These are phyloP conservation scores for Leptonema lineaticorne DNA, from an alignment of 1,140 invertebrate genomes.

Conservation along the genomic window DNA sequence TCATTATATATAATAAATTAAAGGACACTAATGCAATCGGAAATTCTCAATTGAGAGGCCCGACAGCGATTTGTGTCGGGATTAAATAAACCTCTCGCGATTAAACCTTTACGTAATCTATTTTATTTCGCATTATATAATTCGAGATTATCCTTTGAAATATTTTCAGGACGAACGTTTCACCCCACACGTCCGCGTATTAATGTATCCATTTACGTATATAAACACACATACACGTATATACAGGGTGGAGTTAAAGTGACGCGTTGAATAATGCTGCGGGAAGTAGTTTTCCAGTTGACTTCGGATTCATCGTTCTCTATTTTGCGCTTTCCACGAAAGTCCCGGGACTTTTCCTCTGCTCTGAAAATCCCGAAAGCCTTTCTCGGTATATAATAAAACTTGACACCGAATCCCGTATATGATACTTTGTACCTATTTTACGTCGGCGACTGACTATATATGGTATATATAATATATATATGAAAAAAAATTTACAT, in stretches of 20 bases:
- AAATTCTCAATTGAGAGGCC: background rate
- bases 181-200: background rate
- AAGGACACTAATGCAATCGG: no score
- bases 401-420: conserved; percentile 11
- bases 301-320: conserved; percentile 8
- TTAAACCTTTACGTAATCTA: background rate
- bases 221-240: background rate
- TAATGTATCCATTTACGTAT: background rate
- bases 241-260: no score
- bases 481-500: background rate
- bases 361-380: conserved; percentile 19
- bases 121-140: background rate
- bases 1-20: no score
- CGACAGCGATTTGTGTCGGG: no score
- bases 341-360: conserved; percentile 4
- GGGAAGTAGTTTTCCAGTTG: conserved; percentile 24
- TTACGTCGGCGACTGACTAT: background rate
- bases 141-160: background rate
- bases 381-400: conserved; percentile 23
- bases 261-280: no score
- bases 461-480: background rate
- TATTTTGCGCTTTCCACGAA: background rate
- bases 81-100: background rate
- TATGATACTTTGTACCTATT: background rate
- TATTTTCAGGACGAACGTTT: background rate